A percentile compares a stretch with the other conserved stretches of the same genome.
phyloP scores from a whole-genome alignment of 2,797 vertebrate species.

The Chrysolophus pictus region DNA sequence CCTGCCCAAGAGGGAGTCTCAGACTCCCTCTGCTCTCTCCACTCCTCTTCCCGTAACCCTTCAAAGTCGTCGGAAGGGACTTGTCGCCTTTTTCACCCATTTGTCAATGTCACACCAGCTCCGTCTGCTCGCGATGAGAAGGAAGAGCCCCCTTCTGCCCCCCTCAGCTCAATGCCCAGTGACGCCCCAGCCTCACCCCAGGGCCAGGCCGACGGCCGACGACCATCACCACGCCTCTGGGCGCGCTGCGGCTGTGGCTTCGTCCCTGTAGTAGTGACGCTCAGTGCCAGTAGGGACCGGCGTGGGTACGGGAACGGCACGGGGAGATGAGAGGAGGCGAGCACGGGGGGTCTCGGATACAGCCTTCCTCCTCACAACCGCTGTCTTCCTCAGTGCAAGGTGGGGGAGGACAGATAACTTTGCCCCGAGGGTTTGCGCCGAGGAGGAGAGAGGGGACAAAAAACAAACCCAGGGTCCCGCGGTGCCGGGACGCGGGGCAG shows the following conservation, averaged over 20 bases:
- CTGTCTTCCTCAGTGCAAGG: not conserved
- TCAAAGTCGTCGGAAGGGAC: conserved; percentile 83
- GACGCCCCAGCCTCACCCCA: too few relatives aligned
- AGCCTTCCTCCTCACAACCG: not conserved
- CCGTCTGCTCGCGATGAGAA: conserved; percentile 79
- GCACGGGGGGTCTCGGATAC: not conserved
- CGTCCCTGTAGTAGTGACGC: not conserved
- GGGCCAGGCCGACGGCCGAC: too few relatives aligned
- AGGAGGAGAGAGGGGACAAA: not conserved
- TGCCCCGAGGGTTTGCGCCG: not conserved
- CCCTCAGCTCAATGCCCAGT: not conserved
- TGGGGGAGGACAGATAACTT: not conserved
- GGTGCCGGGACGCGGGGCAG: accelerated
- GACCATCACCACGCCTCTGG: too few relatives aligned
- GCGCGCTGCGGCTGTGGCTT: not conserved
- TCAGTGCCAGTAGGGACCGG: too few relatives aligned
- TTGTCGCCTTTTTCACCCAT: conserved; percentile 81
- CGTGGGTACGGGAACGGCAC: not conserved
- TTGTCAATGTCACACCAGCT: conserved; percentile 84
- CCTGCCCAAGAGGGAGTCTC: not conserved
- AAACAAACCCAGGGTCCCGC: not conserved
- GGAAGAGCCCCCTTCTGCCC: conserved; percentile 34
- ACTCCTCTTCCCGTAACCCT: conserved; percentile 56
- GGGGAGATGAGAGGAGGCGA: not conserved
- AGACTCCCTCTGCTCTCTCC: not conserved